These are phyloP conservation scores for Tichodroma muraria DNA, from an alignment of 2,113 vertebrate genomes.

Conservation along the genomic window DNA sequence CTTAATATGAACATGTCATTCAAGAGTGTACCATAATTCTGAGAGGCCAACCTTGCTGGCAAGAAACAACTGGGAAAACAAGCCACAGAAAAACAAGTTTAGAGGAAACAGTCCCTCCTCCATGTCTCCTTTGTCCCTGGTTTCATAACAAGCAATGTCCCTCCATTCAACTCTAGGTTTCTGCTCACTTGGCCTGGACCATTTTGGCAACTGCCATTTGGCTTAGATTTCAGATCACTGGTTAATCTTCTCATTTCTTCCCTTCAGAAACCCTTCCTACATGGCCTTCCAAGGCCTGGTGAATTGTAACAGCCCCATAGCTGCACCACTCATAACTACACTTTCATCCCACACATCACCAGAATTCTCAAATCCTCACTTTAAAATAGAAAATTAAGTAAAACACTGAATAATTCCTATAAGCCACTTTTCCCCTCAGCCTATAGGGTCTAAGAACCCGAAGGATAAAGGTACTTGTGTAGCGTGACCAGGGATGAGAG, in stretches of 20 bases:
- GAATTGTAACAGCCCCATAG: neutral
- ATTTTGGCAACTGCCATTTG: neutral
- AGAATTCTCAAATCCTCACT: neutral
- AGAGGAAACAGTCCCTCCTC: neutral
- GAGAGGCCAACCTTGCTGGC: neutral
- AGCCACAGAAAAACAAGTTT: neutral
- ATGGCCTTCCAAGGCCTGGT: neutral
- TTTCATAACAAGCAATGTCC: neutral
- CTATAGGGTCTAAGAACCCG: neutral
- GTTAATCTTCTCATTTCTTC: neutral
- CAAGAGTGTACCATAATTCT: neutral
- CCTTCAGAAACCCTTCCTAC: neutral
- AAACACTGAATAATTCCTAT: neutral
- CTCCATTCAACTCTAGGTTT: neutral
- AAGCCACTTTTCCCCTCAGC: neutral
- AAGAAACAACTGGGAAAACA: neutral
- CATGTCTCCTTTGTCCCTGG: neutral
- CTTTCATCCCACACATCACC: neutral
- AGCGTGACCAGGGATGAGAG: neutral
- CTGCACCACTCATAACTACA: neutral
- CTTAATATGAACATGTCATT: neutral
- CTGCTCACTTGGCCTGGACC: neutral
- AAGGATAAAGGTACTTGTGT: neutral
- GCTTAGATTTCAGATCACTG: neutral
- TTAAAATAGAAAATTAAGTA: neutral